These are phyloP conservation scores for Elephas maximus DNA, from an alignment of 2,113 vertebrate species.

Conservation along the genomic window DNA sequence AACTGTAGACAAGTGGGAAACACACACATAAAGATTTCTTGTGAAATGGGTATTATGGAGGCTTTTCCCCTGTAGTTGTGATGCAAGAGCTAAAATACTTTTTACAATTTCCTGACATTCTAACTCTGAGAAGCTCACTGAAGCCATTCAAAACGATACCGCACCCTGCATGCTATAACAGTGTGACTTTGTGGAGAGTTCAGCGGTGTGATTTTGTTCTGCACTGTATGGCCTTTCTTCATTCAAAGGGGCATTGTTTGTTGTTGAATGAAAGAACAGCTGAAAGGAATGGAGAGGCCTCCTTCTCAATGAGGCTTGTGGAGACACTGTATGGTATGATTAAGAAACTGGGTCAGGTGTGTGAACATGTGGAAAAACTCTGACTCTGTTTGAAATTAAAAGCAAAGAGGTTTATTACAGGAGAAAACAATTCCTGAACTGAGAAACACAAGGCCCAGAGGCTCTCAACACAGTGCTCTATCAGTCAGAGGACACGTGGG, in stretches of 20 bases:
- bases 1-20: background rate
- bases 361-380: too few species aligned
- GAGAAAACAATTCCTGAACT: too few species aligned
- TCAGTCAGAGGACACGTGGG: too few species aligned
- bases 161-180: background rate
- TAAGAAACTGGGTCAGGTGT: background rate
- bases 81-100: background rate
- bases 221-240: background rate
- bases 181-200: rapidly evolving
- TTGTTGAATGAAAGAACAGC: conserved; percentile 26
- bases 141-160: background rate
- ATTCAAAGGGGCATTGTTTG: background rate
- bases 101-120: background rate
- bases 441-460: too few species aligned
- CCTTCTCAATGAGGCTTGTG: conserved; percentile 55
- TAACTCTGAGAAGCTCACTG: background rate
- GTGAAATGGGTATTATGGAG: background rate
- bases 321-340: background rate
- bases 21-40: background rate
- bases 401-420: too few species aligned
- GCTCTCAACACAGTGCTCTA: too few species aligned
- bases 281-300: background rate
- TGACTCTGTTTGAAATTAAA: too few species aligned
- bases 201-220: background rate
- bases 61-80: background rate